These are phyloP conservation scores for Lepidonotus clava DNA, from an alignment of 2,888 invertebrate species.

Conservation along the genomic window DNA sequence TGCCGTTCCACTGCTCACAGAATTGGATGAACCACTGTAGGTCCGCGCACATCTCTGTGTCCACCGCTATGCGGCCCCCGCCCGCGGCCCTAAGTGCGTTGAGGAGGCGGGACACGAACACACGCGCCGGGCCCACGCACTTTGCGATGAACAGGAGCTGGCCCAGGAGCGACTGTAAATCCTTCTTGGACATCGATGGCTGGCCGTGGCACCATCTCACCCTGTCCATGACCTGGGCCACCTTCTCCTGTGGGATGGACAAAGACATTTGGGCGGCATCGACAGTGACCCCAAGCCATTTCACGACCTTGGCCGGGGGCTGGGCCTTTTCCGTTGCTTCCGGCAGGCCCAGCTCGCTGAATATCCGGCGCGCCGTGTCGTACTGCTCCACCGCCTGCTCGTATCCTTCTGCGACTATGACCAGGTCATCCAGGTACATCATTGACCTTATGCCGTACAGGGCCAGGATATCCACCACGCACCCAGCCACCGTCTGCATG, in stretches of 20 bases:
- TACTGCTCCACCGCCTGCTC: background rate
- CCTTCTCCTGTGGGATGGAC: background rate
- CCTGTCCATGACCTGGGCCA: background rate
- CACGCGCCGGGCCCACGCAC: background rate
- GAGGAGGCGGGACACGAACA: background rate
- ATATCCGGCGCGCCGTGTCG: background rate
- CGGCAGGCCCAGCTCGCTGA: background rate
- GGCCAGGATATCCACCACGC: background rate
- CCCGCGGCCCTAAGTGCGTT: background rate
- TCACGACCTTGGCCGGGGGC: background rate
- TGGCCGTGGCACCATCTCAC: background rate
- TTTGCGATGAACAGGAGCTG: background rate
- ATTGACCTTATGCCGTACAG: background rate
- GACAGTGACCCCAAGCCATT: background rate
- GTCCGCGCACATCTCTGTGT: background rate
- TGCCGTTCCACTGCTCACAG: background rate
- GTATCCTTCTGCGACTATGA: background rate
- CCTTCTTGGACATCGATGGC: background rate
- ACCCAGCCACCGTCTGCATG: background rate
- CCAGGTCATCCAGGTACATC: conserved; percentile 2
- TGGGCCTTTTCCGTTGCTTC: background rate
- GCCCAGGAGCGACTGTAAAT: background rate
- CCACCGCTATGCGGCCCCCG: background rate
- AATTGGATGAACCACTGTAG: background rate
- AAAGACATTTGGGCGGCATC: background rate